A percentile compares a stretch with the other conserved stretches of the same genome.
These are phyloP conservation scores for Pocillopora damicornis DNA, from an alignment of 64 coral and sea anemone genomes.

Conservation along the genomic window DNA sequence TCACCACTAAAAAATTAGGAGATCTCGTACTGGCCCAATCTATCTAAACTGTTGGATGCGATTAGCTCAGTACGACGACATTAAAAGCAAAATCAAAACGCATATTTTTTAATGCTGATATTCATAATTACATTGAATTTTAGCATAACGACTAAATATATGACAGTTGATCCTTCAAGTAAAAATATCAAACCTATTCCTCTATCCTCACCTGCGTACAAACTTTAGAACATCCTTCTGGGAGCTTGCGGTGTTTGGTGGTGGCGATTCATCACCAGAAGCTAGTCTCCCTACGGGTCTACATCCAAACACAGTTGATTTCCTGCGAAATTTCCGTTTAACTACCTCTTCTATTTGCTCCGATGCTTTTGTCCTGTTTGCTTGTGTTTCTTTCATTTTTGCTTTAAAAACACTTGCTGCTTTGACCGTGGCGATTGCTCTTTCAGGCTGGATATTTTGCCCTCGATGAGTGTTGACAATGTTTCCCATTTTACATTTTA, in stretches of 20 bases:
- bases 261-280: background rate
- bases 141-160: too few species aligned
- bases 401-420: constrained; percentile 14
- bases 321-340: background rate
- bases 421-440: background rate
- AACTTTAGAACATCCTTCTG: constrained; percentile 7
- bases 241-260: background rate
- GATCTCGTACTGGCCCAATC: background rate
- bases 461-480: background rate
- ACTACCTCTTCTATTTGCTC: constrained; percentile 1
- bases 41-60: too few species aligned
- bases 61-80: too few species aligned
- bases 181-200: too few species aligned
- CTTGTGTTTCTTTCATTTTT: background rate
- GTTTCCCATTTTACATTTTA: constrained; percentile 10
- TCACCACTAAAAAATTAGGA: background rate
- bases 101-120: too few species aligned
- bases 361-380: background rate
- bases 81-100: too few species aligned
- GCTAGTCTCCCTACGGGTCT: background rate
- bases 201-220: background rate
- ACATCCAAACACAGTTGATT: background rate
- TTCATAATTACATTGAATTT: too few species aligned
- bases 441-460: background rate
- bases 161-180: too few species aligned